Percentiles rank a stretch among this genome's conserved stretches.
Conservation (phyloP, 1,140 invertebrate species). For the Ceratosolen solmsi region DNA sequence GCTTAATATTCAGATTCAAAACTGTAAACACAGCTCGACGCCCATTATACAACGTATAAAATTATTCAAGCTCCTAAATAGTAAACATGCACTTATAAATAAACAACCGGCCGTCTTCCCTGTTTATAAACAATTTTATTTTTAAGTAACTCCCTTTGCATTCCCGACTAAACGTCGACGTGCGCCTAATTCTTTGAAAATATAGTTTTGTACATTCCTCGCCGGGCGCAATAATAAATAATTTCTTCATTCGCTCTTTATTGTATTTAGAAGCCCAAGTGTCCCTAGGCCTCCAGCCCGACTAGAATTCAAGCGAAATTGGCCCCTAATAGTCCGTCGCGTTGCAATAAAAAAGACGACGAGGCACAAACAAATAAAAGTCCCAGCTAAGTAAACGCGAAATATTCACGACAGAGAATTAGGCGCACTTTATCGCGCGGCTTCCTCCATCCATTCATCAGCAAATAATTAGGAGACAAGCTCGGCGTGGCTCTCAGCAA, state of each 20-base stretch:
- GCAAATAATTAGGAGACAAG: conserved; percentile 71
- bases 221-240: not conserved
- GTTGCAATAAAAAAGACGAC: not conserved
- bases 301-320: not conserved
- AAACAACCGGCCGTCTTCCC: not conserved
- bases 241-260: not conserved
- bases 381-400: not conserved
- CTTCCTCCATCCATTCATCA: conserved; percentile 64
- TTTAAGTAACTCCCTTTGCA: not conserved
- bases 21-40: not conserved
- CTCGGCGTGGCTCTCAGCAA: conserved; percentile 64
- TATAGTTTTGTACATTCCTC: not conserved
- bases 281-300: no score
- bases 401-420: conserved; percentile 58
- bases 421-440: conserved; percentile 61
- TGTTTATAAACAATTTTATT: not conserved
- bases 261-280: not conserved
- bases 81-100: not conserved
- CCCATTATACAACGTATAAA: not conserved
- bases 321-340: not conserved
- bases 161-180: not conserved
- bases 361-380: not conserved
- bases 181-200: not conserved
- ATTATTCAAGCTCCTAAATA: not conserved
- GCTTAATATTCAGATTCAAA: not conserved